phyloP scores from a whole-genome alignment of 1,140 invertebrate genomes.

The Sweltsa coloradensis region DNA sequence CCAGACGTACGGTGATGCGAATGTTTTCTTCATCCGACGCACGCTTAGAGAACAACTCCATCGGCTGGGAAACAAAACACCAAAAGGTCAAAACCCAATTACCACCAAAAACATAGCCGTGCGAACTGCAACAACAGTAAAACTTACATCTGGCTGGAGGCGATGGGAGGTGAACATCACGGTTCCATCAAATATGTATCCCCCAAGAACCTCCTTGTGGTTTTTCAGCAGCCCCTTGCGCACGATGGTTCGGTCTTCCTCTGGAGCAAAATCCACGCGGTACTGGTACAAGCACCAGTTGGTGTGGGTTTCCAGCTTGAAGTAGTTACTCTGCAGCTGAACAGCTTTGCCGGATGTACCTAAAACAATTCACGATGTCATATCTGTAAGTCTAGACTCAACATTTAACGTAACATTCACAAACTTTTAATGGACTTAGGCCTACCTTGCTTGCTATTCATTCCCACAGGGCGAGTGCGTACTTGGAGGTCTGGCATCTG shows the following conservation, averaged over 20 bases:
- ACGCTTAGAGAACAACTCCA: slow-evolving; percentile 33
- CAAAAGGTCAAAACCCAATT: neutral
- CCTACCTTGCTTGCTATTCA: slow-evolving; percentile 10
- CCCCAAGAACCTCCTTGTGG: slow-evolving; percentile 39
- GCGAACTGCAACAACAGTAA: neutral
- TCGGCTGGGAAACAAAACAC: slow-evolving; percentile 23
- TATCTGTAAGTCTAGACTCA: neutral
- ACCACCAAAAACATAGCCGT: neutral
- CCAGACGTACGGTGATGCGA: slow-evolving; percentile 34
- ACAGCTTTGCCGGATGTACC: slow-evolving; percentile 40
- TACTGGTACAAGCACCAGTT: slow-evolving; percentile 73
- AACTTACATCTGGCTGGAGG: slow-evolving; percentile 31
- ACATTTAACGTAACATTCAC: neutral
- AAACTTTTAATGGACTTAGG: neutral
- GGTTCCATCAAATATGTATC: slow-evolving; percentile 46
- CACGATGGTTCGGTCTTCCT: slow-evolving; percentile 49
- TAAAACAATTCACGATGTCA: slow-evolving; percentile 23
- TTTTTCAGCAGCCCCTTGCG: slow-evolving; percentile 43
- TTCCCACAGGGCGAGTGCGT: slow-evolving; percentile 1
- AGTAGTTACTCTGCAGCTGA: slow-evolving; percentile 58
- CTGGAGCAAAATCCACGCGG: slow-evolving; percentile 62
- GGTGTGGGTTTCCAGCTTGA: slow-evolving; percentile 46
- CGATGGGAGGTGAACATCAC: slow-evolving; percentile 34
- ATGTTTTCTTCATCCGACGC: slow-evolving; percentile 30
- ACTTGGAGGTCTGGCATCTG: neutral